Percentiles rank a stretch among this genome's conserved stretches.
Conservation (phyloP, 2,797 vertebrate species). For the Eospalax fontanierii region DNA sequence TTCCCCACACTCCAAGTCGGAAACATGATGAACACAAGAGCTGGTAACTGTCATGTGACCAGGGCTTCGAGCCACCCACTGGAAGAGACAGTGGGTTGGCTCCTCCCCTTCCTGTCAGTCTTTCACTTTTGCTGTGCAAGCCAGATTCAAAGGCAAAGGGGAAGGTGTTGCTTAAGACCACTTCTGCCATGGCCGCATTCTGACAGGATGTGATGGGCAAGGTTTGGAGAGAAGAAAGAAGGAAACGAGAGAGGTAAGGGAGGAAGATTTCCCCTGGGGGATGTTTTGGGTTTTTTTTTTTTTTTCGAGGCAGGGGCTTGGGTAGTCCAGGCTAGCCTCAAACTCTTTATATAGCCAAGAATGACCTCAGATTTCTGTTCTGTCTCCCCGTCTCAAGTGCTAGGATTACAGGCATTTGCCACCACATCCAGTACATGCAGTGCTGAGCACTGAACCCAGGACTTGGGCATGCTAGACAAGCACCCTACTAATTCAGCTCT, state of each 20-base stretch:
- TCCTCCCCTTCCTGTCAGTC: constrained; percentile 65
- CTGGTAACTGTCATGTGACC: constrained; percentile 90
- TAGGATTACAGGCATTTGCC: neutral
- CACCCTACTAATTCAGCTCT: neutral
- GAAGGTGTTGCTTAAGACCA: neutral
- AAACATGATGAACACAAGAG: constrained; percentile 92
- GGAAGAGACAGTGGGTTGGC: constrained; percentile 80
- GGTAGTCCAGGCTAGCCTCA: neutral
- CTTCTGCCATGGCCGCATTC: constrained; percentile 50
- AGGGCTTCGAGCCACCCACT: constrained; percentile 88
- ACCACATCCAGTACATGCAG: neutral
- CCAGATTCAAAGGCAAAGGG: constrained; percentile 40
- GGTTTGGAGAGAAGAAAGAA: neutral
- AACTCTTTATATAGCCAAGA: neutral
- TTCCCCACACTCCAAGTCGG: constrained; percentile 93
- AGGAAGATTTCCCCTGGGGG: neutral
- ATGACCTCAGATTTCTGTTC: neutral
- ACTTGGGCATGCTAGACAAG: neutral
- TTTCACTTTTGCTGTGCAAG: neutral
- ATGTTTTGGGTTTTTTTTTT: neutral
- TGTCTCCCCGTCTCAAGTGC: neutral
- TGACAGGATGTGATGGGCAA: neutral
- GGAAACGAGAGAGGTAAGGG: neutral
- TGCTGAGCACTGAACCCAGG: neutral
- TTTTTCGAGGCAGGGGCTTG: neutral